Conservation (phyloP, 92 coral and sea anemone species). For the Porites divaricata region DNA sequence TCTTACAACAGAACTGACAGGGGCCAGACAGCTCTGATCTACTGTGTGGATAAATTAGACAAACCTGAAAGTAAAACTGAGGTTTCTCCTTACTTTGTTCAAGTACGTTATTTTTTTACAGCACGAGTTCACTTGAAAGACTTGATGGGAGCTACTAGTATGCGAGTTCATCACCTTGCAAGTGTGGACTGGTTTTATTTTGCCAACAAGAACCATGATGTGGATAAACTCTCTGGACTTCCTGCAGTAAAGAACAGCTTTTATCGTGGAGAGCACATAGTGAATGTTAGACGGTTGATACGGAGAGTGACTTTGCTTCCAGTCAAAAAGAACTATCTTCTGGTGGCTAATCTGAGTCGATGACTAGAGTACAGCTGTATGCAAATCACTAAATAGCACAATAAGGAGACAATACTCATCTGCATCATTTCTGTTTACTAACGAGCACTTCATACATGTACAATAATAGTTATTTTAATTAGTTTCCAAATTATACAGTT, state of each 20-base stretch:
- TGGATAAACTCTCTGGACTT: constrained; percentile 10
- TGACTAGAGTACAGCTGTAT: not conserved
- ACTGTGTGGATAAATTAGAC: constrained; percentile 23
- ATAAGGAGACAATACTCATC: no score
- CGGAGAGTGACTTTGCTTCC: constrained; percentile 1
- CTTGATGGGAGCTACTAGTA: constrained; percentile 10
- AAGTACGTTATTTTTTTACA: constrained; percentile 37
- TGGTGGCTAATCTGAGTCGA: not conserved
- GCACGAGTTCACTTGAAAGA: constrained; percentile 20
- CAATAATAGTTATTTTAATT: no score
- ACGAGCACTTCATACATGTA: no score
- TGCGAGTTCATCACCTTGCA: constrained; percentile 2
- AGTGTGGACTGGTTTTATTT: constrained; percentile 43
- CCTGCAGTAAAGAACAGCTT: not conserved
- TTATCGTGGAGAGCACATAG: constrained; percentile 19
- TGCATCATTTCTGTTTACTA: no score
- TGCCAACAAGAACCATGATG: not conserved
- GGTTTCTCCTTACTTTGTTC: constrained; percentile 38
- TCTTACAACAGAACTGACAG: constrained; percentile 47
- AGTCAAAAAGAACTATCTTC: not conserved
- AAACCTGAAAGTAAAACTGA: constrained; percentile 13
- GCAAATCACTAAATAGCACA: no score
- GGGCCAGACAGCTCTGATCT: constrained; percentile 30
- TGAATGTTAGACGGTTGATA: not conserved
- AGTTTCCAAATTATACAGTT: no score